Conservation (phyloP, 2,797 vertebrate genomes). For the Aldrovandia affinis region DNA sequence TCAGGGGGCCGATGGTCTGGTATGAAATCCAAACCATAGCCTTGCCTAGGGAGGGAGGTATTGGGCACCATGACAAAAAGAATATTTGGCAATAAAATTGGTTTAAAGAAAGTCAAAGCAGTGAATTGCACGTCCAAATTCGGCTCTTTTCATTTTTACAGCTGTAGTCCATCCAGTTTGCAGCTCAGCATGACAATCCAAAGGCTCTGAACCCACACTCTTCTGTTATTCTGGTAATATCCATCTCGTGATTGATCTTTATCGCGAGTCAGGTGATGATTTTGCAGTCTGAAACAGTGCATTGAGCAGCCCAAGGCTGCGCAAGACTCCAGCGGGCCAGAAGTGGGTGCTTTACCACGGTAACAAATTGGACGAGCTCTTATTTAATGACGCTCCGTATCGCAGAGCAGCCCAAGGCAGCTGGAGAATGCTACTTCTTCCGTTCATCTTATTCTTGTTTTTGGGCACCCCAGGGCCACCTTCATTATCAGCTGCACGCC, state of each 20-base stretch:
- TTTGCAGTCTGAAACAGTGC: background rate
- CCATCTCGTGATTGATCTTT: background rate
- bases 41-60: too few relatives aligned
- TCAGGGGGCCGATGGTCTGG: too few relatives aligned
- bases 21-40: too few relatives aligned
- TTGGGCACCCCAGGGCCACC: slow-evolving; percentile 48
- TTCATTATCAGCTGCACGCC: slow-evolving; percentile 40
- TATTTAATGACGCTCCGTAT: slow-evolving; percentile 53
- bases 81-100: too few relatives aligned
- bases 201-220: background rate
- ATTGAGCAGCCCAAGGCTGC: background rate
- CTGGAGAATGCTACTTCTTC: slow-evolving; percentile 38
- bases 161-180: background rate
- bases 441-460: slow-evolving; percentile 28
- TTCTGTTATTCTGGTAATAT: background rate
- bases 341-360: slow-evolving; percentile 35
- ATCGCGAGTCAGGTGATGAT: background rate
- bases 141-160: too few relatives aligned
- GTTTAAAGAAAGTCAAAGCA: too few relatives aligned
- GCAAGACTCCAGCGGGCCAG: background rate
- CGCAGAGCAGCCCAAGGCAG: slow-evolving; percentile 42
- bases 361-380: slow-evolving; percentile 55
- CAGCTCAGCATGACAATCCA: background rate
- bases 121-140: background rate
- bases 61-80: too few relatives aligned